Conservation (phyloP, 2,797 vertebrate species). For the Botia almorhae region DNA sequence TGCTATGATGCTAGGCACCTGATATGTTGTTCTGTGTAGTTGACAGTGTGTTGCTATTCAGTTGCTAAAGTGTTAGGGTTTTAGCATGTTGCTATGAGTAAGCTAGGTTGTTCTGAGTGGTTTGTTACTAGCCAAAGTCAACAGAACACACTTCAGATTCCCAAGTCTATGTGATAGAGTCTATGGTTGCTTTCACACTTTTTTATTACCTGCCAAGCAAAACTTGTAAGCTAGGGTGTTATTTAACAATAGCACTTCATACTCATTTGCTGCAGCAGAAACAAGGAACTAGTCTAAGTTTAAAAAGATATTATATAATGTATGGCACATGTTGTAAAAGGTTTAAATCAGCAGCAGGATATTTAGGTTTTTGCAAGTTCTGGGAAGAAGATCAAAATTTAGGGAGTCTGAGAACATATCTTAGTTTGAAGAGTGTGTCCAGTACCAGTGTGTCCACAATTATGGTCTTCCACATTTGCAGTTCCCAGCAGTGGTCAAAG, state of each 20-base stretch:
- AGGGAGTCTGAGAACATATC: conserved; percentile 23
- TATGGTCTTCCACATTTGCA: conserved; percentile 20
- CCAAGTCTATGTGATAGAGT: background rate
- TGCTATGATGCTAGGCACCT: background rate
- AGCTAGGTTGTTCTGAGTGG: background rate
- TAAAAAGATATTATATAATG: conserved; percentile 9
- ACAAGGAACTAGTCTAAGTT: background rate
- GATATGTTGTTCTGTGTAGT: background rate
- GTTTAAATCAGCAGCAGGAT: conserved; percentile 9
- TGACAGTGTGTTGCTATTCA: background rate
- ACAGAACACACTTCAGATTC: background rate
- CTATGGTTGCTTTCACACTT: too few relatives aligned
- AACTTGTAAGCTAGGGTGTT: too few relatives aligned
- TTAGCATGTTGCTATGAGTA: background rate
- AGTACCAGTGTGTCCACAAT: conserved; percentile 33
- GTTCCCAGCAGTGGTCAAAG: conserved; percentile 45
- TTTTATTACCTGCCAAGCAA: background rate
- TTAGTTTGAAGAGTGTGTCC: conserved; percentile 18
- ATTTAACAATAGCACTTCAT: background rate
- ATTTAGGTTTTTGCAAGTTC: background rate
- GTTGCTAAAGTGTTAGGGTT: too few relatives aligned
- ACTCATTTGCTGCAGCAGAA: background rate
- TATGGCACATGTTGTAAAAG: background rate
- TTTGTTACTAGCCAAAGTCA: too few relatives aligned
- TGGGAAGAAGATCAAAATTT: conserved; percentile 30